Evolutionary conservation across 2,888 invertebrate genomes (phyloP).

Genomic region (Microplitis deprimator): DNA sequence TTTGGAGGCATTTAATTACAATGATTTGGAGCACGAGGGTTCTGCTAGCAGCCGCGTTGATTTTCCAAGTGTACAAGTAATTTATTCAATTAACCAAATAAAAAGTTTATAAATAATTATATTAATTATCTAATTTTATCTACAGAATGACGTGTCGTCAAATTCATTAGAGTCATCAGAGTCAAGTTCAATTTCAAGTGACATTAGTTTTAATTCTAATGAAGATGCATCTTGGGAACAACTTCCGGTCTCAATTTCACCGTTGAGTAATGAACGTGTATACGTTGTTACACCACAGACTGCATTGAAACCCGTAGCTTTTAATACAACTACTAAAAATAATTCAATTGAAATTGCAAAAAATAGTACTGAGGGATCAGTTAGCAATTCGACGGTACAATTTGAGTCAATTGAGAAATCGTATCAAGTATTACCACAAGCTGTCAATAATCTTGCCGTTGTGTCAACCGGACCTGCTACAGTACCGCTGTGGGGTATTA

Average conservation of each 20-base stretch:
- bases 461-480: conserved; percentile 64
- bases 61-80: conserved; percentile 51
- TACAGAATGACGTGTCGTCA: neutral
- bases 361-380: conserved; percentile 47
- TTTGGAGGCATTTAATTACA: conserved; percentile 59
- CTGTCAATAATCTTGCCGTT: conserved; percentile 67
- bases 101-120: no score
- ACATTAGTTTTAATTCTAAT: conserved; percentile 52
- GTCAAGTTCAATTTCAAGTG: conserved; percentile 35
- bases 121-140: conserved; percentile 6
- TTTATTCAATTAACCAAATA: neutral
- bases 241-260: conserved; percentile 81
- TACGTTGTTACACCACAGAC: conserved; percentile 88
- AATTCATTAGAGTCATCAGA: conserved; percentile 28
- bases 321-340: conserved; percentile 21
- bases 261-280: conserved; percentile 84
- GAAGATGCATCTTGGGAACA: conserved; percentile 77
- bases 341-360: conserved; percentile 52
- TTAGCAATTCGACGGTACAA: conserved; percentile 37
- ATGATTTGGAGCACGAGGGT: conserved; percentile 58
- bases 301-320: conserved; percentile 34
- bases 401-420: conserved; percentile 64
- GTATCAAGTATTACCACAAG: conserved; percentile 68
- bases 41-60: conserved; percentile 55
- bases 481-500: conserved; percentile 67